A percentile compares a stretch with the other conserved stretches of the same genome.
phyloP scores from a whole-genome alignment of 2,888 invertebrate species.

The Hypena proboscidalis region DNA sequence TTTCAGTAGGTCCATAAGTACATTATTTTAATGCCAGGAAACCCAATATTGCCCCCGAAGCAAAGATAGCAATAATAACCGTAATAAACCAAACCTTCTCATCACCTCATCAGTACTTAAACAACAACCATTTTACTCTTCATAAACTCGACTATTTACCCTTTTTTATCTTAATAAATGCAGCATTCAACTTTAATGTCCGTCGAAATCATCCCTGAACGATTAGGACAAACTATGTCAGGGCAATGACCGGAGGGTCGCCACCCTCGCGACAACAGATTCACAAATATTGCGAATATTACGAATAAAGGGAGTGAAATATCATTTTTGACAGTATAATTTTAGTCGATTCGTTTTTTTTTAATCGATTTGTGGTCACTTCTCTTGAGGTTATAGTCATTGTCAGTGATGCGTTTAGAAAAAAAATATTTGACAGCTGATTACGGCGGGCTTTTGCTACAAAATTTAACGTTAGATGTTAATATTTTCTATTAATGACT shows the following conservation, averaged over 20 bases:
- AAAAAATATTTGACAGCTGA: too few species aligned
- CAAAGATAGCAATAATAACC: too few species aligned
- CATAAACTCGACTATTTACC: neutral
- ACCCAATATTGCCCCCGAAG: too few species aligned
- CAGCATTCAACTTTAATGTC: conserved; percentile 6
- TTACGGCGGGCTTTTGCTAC: too few species aligned
- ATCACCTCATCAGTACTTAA: too few species aligned
- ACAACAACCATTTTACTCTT: neutral
- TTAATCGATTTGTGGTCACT: neutral
- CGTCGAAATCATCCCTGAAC: conserved; percentile 6
- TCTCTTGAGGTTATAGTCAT: too few species aligned
- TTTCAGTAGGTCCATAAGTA: too few species aligned
- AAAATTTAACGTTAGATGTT: too few species aligned
- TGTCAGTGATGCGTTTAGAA: too few species aligned
- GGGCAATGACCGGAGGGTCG: conserved; percentile 36
- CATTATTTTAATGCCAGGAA: too few species aligned
- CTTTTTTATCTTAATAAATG: conserved; percentile 6
- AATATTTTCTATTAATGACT: too few species aligned
- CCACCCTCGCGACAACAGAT: conserved; percentile 17
- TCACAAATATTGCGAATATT: conserved; percentile 22
- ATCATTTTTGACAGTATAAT: neutral
- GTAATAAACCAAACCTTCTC: too few species aligned
- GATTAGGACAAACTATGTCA: conserved; percentile 22
- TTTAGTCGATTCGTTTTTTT: conserved; percentile 8
- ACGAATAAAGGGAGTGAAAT: conserved; percentile 3